A percentile compares a stretch with the other conserved stretches of the same genome.
These are phyloP conservation scores for Bubo blakistoni DNA, from an alignment of 2,113 vertebrate species.

Conservation along the genomic window DNA sequence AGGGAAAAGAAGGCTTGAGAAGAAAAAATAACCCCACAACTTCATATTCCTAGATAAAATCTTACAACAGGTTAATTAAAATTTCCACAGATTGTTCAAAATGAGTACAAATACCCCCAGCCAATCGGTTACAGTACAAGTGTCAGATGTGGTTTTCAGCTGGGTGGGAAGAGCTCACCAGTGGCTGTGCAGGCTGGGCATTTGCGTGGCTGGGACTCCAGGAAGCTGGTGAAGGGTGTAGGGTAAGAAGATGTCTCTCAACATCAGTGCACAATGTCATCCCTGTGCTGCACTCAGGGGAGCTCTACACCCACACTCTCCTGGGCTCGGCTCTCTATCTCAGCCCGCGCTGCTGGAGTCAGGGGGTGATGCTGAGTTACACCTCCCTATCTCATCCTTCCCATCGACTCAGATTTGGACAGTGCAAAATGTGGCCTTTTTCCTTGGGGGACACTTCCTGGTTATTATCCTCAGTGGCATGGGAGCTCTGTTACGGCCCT, in stretches of 20 bases:
- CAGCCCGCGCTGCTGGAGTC: neutral
- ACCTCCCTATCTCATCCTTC: neutral
- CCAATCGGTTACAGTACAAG: neutral
- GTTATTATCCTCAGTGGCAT: fast-evolving
- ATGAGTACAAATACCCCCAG: constrained; percentile 7
- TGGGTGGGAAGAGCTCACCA: neutral
- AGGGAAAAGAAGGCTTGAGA: constrained; percentile 21
- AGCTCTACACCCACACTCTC: neutral
- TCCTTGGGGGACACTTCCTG: neutral
- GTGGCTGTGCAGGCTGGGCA: neutral
- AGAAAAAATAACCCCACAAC: neutral
- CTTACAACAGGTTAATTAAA: constrained; percentile 19
- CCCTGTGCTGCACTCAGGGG: neutral
- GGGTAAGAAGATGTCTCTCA: neutral
- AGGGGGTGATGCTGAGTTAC: neutral
- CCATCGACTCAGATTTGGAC: neutral
- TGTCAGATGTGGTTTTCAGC: neutral
- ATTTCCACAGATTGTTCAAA: constrained; percentile 53
- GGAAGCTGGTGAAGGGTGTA: neutral
- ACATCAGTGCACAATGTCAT: neutral
- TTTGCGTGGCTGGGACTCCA: neutral
- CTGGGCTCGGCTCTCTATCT: fast-evolving
- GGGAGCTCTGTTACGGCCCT: neutral
- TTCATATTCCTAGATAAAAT: constrained; percentile 40
- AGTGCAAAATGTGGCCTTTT: neutral